Conservation (phyloP, 2,113 vertebrate species). For the Sitta europaea region DNA sequence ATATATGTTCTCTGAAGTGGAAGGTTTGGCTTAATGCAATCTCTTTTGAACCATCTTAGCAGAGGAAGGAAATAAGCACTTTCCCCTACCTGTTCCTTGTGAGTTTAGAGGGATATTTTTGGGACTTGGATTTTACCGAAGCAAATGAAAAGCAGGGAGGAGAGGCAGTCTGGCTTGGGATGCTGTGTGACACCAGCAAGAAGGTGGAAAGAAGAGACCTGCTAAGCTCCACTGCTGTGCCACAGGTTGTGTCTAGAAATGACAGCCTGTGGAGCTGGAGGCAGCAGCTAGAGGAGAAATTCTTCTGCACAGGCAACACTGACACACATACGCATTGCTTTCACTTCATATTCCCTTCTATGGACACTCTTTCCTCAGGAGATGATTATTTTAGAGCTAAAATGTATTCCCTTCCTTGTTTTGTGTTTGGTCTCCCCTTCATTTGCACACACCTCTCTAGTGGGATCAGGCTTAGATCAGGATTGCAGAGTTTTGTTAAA, state of each 20-base stretch:
- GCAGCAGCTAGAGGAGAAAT: neutral
- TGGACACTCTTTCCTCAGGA: neutral
- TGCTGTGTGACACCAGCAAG: neutral
- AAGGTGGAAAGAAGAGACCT: neutral
- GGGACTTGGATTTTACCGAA: fast-evolving
- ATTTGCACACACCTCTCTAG: neutral
- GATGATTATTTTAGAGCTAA: neutral
- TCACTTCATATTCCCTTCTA: neutral
- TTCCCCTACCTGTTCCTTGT: neutral
- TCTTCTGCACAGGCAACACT: neutral
- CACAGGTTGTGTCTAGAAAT: neutral
- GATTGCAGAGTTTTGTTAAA: neutral
- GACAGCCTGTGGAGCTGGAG: neutral
- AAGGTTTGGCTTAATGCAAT: neutral
- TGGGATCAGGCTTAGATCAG: neutral
- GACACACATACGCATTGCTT: fast-evolving
- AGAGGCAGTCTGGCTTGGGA: neutral
- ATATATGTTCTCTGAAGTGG: neutral
- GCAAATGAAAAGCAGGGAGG: fast-evolving
- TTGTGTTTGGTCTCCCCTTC: neutral
- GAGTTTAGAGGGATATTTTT: neutral
- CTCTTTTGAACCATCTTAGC: neutral
- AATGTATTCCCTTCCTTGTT: neutral
- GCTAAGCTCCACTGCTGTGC: neutral
- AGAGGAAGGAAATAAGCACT: neutral